phyloP scores from a whole-genome alignment of 2,113 vertebrate genomes.

The Semnornis frantzii region DNA sequence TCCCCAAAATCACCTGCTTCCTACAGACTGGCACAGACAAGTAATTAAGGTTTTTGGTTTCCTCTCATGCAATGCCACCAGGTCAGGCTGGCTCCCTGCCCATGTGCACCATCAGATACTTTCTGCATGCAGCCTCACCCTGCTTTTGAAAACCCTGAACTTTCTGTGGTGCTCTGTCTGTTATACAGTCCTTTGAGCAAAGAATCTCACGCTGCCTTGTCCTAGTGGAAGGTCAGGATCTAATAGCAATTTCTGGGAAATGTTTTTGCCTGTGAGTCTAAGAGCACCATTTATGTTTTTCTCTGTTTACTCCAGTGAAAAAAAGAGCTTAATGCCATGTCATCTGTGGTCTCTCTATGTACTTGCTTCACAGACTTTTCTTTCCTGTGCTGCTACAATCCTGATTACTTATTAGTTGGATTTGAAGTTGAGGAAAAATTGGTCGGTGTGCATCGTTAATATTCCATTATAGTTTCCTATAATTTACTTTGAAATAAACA shows the following conservation, averaged over 20 bases:
- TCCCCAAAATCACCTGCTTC: neutral
- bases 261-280: neutral
- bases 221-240: neutral
- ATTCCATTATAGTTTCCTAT: neutral
- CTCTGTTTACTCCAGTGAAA: neutral
- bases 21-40: neutral
- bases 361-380: neutral
- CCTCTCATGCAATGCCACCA: accelerated
- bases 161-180: neutral
- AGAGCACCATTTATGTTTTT: neutral
- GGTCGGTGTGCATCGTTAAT: neutral
- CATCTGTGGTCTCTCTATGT: neutral
- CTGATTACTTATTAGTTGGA: neutral
- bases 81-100: neutral
- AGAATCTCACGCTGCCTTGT: neutral
- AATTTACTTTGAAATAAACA: neutral
- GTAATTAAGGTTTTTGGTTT: neutral
- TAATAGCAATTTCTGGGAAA: neutral
- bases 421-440: neutral
- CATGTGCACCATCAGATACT: no score
- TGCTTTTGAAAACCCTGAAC: neutral
- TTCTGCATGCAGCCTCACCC: neutral
- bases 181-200: neutral
- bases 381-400: neutral
- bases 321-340: neutral